These are phyloP conservation scores for Umimayanthus kanabou DNA, from an alignment of 92 coral and sea anemone genomes.

Conservation along the genomic window DNA sequence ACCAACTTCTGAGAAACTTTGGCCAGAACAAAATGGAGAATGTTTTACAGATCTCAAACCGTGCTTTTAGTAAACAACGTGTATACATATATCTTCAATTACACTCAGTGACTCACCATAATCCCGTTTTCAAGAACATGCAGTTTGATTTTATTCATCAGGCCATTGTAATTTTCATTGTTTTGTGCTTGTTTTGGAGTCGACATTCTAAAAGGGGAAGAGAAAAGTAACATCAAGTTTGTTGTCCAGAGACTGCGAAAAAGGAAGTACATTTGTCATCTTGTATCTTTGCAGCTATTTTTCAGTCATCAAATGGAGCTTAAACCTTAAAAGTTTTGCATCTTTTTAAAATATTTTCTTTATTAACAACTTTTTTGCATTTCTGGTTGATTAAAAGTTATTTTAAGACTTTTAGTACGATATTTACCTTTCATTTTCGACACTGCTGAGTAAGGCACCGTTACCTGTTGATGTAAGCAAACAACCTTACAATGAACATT, in stretches of 20 bases:
- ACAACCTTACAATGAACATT: not conserved
- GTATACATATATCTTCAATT: not conserved
- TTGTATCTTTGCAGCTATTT: not conserved
- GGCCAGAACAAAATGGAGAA: no score
- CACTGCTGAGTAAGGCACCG: not conserved
- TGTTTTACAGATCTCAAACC: no score
- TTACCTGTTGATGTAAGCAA: not conserved
- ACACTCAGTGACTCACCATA: constrained; percentile 35
- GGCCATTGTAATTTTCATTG: constrained; percentile 2
- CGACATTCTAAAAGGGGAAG: not conserved
- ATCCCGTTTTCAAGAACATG: constrained; percentile 49
- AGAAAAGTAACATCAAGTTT: not conserved
- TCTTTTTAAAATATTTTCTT: no score
- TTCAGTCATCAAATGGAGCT: not conserved
- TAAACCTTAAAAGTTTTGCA: not conserved
- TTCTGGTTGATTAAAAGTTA: not conserved
- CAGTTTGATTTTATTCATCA: constrained; percentile 36
- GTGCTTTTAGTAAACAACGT: not conserved
- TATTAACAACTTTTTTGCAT: not conserved
- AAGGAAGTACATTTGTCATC: not conserved
- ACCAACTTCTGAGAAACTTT: no score
- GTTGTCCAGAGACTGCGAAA: not conserved
- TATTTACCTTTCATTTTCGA: not conserved
- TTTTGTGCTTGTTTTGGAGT: not conserved
- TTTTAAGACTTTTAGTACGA: not conserved